These are phyloP conservation scores for Chaitophorus viminalis DNA, from an alignment of 2,888 invertebrate species.

Conservation along the genomic window DNA sequence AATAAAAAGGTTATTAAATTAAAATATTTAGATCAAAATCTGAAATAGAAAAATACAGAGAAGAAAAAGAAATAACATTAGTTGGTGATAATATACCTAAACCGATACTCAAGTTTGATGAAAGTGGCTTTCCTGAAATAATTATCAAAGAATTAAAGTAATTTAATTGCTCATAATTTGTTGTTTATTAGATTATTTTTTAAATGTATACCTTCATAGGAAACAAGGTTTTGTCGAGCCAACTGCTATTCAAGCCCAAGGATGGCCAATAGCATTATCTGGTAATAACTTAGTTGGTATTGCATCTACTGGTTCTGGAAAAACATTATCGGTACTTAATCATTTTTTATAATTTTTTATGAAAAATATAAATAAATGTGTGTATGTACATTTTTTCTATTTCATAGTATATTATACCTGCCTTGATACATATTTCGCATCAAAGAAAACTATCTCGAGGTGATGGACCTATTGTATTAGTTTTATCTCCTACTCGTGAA, in stretches of 20 bases:
- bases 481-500: slow-evolving; percentile 89
- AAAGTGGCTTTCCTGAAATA: slow-evolving; percentile 86
- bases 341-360: background rate
- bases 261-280: slow-evolving; percentile 94
- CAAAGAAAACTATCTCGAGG: slow-evolving; percentile 86
- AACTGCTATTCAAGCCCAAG: slow-evolving; percentile 95
- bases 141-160: slow-evolving; percentile 70
- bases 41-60: slow-evolving; percentile 82
- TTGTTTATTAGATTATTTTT: slow-evolving; percentile 10
- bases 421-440: slow-evolving; percentile 93
- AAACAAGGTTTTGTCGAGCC: slow-evolving; percentile 87
- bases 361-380: background rate
- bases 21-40: slow-evolving; percentile 68
- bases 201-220: slow-evolving; percentile 67
- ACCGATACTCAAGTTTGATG: slow-evolving; percentile 90
- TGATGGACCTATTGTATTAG: slow-evolving; percentile 92
- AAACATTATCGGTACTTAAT: slow-evolving; percentile 77
- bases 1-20: background rate
- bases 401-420: slow-evolving; percentile 82
- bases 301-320: slow-evolving; percentile 93
- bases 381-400: background rate
- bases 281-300: slow-evolving; percentile 95
- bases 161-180: background rate
- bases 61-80: slow-evolving; percentile 85
- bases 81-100: slow-evolving; percentile 85